Percentiles rank a stretch among this genome's conserved stretches.
Conservation (phyloP, 1,140 invertebrate species). For the Drosophila jambulina region DNA sequence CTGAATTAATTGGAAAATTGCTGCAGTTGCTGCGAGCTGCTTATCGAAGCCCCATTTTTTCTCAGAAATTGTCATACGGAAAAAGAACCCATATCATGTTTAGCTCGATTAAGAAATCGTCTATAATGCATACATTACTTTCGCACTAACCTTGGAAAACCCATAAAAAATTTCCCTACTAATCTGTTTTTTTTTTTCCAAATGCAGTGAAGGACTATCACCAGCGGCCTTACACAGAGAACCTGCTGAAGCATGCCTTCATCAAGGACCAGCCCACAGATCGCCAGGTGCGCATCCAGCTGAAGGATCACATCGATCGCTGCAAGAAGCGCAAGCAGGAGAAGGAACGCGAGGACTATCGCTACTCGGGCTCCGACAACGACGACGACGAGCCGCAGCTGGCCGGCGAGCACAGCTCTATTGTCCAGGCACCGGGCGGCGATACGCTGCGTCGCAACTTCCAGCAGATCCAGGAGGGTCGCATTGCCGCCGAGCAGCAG, state of each 20-base stretch:
- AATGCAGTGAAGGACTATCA: constrained; percentile 98
- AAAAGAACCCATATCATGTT: background rate
- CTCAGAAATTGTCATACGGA: background rate
- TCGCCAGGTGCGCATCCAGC: constrained; percentile 98
- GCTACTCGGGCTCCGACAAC: constrained; percentile 94
- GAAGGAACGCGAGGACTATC: constrained; percentile 93
- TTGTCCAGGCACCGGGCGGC: constrained; percentile 94
- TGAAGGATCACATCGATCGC: constrained; percentile 99
- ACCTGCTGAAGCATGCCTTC: constrained; percentile 98
- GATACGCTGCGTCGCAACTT: constrained; percentile 97
- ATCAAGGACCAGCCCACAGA: constrained; percentile 99
- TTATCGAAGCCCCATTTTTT: background rate
- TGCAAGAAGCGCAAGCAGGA: constrained; percentile 97
- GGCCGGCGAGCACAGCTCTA: constrained; percentile 95
- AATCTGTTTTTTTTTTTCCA: background rate
- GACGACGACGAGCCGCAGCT: constrained; percentile 94
- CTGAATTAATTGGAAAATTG: constrained; percentile 5
- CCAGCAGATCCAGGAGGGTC: constrained; percentile 97
- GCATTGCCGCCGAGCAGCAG: constrained; percentile 86
- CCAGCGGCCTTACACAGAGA: constrained; percentile 98
- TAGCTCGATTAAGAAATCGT: background rate
- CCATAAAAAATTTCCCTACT: background rate
- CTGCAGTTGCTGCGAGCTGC: background rate
- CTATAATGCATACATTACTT: background rate
- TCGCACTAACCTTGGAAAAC: background rate